Conservation (phyloP, 2,113 vertebrate genomes). For the Ovibos moschatus region DNA sequence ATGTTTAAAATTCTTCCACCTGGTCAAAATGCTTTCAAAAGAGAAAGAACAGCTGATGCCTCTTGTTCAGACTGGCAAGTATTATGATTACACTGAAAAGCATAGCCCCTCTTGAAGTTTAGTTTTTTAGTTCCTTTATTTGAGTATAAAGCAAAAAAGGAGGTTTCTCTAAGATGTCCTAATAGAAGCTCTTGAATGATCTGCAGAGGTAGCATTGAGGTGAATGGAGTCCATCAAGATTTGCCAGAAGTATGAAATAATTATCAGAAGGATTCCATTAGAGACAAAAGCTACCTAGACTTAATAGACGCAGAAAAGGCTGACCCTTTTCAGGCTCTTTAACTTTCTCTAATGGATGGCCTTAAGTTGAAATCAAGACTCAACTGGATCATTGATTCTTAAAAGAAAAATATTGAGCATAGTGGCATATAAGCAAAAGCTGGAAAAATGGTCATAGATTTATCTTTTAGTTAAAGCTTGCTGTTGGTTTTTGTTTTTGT, state of each 20-base stretch:
- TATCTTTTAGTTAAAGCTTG: constrained; percentile 29
- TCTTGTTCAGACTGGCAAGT: constrained; percentile 46
- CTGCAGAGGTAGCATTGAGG: constrained; percentile 59
- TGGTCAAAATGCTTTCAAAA: constrained; percentile 64
- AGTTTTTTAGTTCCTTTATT: constrained; percentile 69
- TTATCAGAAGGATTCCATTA: constrained; percentile 76
- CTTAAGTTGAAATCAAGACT: constrained; percentile 70
- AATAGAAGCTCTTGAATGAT: constrained; percentile 74
- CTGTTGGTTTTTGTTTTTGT: background rate
- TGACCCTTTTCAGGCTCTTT: constrained; percentile 66
- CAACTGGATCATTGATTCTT: constrained; percentile 67
- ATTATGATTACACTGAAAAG: constrained; percentile 64
- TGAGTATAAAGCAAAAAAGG: constrained; percentile 67
- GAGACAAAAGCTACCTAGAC: constrained; percentile 65
- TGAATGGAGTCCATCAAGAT: constrained; percentile 74
- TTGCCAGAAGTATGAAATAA: constrained; percentile 72
- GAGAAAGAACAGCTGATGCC: constrained; percentile 33
- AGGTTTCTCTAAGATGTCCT: constrained; percentile 64
- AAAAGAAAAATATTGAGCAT: constrained; percentile 63
- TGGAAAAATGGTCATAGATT: constrained; percentile 36
- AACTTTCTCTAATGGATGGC: constrained; percentile 74
- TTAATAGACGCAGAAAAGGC: constrained; percentile 56
- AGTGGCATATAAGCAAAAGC: constrained; percentile 54
- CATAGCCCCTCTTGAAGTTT: constrained; percentile 71
- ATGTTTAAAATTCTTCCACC: constrained; percentile 56